Conservation (phyloP, 2,113 vertebrate genomes). For the Macroglossus sobrinus region DNA sequence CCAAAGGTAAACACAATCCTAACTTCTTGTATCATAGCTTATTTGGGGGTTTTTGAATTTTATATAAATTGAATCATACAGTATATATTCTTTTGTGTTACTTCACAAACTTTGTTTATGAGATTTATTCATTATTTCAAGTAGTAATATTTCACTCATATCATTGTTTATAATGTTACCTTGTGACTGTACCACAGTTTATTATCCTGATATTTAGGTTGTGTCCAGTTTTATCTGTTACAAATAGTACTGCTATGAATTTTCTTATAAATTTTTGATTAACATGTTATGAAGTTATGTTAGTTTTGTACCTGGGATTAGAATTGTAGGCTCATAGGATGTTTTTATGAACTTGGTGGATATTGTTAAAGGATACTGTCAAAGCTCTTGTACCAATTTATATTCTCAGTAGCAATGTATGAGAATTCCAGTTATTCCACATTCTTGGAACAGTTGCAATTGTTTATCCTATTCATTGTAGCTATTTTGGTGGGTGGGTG, state of each 20-base stretch:
- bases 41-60: background rate
- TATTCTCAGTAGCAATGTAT: background rate
- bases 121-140: background rate
- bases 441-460: background rate
- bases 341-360: background rate
- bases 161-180: background rate
- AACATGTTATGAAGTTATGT: background rate
- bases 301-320: background rate
- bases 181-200: background rate
- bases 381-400: background rate
- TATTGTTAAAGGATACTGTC: background rate
- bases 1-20: background rate
- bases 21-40: background rate
- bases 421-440: background rate
- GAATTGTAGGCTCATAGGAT: background rate
- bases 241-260: background rate
- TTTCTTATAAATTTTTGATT: background rate
- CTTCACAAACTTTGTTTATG: background rate
- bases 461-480: background rate
- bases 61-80: background rate
- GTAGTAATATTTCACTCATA: background rate
- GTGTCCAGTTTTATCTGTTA: background rate
- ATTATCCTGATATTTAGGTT: background rate
- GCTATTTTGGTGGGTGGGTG: background rate
- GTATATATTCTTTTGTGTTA: background rate